Conservation (phyloP, 2,888 invertebrate genomes). For the Colletes collaris region DNA sequence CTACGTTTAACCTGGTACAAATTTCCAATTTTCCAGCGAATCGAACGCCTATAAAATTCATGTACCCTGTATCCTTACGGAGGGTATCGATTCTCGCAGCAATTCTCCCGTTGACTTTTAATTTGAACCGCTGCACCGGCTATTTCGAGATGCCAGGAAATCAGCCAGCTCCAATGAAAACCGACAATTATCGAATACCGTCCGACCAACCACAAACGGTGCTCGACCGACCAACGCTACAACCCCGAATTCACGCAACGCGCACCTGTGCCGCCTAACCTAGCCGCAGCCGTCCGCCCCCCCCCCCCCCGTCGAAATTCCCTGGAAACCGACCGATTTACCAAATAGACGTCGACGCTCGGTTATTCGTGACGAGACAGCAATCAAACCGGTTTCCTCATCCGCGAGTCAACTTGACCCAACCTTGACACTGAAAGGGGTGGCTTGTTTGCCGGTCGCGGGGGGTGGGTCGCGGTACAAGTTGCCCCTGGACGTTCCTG, state of each 20-base stretch:
- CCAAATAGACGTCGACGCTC: constrained; percentile 21
- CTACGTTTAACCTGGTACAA: too few relatives aligned
- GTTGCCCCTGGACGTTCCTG: constrained; percentile 57
- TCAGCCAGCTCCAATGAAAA: constrained; percentile 13
- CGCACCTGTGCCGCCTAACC: constrained; percentile 26
- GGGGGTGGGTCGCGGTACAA: constrained; percentile 52
- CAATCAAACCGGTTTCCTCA: constrained; percentile 47
- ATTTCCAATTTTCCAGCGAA: too few relatives aligned
- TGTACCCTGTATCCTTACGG: too few relatives aligned
- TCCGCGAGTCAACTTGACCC: constrained; percentile 61
- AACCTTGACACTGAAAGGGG: constrained; percentile 77
- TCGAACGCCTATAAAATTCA: too few relatives aligned
- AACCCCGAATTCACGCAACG: constrained; percentile 11
- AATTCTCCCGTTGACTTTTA: background rate
- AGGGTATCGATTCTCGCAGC: too few relatives aligned
- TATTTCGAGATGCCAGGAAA: background rate
- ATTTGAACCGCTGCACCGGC: too few relatives aligned
- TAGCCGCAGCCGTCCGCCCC: constrained; percentile 5
- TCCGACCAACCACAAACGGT: constrained; percentile 25
- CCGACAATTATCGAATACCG: constrained; percentile 26
- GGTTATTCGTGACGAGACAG: constrained; percentile 41
- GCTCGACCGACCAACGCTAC: constrained; percentile 13
- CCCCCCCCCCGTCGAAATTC: background rate
- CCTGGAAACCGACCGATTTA: constrained; percentile 26
- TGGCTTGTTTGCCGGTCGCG: constrained; percentile 58